phyloP scores from a whole-genome alignment of 2,113 vertebrate genomes.

The Epinephelus moara region DNA sequence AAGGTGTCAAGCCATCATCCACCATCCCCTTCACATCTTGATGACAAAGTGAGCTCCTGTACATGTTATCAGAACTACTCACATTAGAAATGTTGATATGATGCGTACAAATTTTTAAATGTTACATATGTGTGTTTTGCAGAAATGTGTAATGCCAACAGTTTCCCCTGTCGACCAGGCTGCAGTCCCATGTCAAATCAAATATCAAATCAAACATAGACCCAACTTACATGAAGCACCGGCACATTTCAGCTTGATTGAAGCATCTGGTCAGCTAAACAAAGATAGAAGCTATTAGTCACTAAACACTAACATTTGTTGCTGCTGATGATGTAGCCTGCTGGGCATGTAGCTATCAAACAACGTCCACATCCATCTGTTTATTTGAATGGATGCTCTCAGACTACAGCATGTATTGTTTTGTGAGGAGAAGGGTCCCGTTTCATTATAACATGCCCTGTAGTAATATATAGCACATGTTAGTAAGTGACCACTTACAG shows the following conservation, averaged over 20 bases:
- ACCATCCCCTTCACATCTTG: too few relatives aligned
- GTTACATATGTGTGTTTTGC: too few relatives aligned
- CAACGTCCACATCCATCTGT: constrained; percentile 22
- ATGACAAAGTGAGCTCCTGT: too few relatives aligned
- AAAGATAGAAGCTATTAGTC: constrained; percentile 30
- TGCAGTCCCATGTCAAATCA: too few relatives aligned
- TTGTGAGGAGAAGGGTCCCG: constrained; percentile 17
- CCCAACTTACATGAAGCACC: not conserved
- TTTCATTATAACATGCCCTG: constrained; percentile 28
- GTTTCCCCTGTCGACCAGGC: too few relatives aligned
- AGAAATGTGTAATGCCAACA: too few relatives aligned
- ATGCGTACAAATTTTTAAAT: too few relatives aligned
- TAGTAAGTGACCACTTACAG: constrained; percentile 35
- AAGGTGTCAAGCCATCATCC: too few relatives aligned
- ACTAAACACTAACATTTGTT: constrained; percentile 29
- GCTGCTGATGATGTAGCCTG: constrained; percentile 7
- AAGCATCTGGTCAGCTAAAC: not conserved
- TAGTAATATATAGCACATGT: constrained; percentile 43
- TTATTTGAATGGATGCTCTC: constrained; percentile 25
- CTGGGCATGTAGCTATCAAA: not conserved
- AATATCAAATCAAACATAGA: too few relatives aligned
- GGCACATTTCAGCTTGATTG: not conserved
- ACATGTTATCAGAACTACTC: too few relatives aligned
- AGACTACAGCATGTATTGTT: constrained; percentile 1
- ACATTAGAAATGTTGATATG: too few relatives aligned